A percentile compares a stretch with the other conserved stretches of the same genome.
These are phyloP conservation scores for Drosophila ironensis DNA, from an alignment of 1,140 invertebrate species.

Conservation along the genomic window DNA sequence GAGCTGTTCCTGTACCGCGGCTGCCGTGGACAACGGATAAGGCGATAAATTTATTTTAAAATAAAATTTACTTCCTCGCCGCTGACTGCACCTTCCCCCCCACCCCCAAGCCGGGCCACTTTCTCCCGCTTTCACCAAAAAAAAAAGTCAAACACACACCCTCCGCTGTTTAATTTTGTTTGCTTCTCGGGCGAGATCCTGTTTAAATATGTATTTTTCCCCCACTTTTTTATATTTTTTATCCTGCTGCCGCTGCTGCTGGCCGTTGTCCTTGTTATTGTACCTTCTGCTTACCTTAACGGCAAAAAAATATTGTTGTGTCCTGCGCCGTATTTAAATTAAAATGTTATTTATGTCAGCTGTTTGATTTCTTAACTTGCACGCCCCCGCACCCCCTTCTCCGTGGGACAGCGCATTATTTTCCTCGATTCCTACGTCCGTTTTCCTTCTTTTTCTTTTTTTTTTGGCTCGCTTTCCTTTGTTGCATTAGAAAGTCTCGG, in stretches of 20 bases:
- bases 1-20: constrained; percentile 22
- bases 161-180: constrained; percentile 74
- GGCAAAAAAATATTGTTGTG: constrained; percentile 73
- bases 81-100: constrained; percentile 23
- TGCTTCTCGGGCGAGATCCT: constrained; percentile 58
- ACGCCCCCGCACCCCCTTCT: constrained; percentile 2
- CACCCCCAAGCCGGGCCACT: background rate
- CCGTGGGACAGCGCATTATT: constrained; percentile 46
- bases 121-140: background rate
- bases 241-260: constrained; percentile 10
- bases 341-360: constrained; percentile 81
- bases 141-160: background rate
- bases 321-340: constrained; percentile 77
- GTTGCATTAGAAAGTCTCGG: constrained; percentile 58
- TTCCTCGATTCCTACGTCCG: constrained; percentile 19
- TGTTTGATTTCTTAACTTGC: constrained; percentile 79
- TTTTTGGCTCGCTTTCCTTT: constrained; percentile 12
- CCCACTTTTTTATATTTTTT: constrained; percentile 29
- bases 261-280: constrained; percentile 45
- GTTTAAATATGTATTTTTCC: constrained; percentile 77
- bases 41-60: constrained; percentile 81
- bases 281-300: constrained; percentile 74
- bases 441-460: constrained; percentile 30
- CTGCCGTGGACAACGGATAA: constrained; percentile 78
- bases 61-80: constrained; percentile 79